Evolutionary conservation across 2,888 invertebrate species (phyloP).

Genomic region (Acleris emargana): DNA sequence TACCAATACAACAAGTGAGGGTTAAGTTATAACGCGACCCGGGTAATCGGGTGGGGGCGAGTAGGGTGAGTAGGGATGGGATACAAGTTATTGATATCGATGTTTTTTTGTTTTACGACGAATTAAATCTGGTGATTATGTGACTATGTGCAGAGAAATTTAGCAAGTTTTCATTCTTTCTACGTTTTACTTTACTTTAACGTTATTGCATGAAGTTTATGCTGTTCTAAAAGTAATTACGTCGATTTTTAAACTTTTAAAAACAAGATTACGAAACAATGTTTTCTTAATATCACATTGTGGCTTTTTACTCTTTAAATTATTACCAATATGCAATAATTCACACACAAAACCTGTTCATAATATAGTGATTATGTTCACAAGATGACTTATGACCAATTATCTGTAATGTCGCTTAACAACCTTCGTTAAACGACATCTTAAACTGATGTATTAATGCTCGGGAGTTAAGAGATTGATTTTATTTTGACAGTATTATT

Average conservation of each 20-base stretch:
- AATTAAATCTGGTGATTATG: no score
- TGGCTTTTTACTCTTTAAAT: neutral
- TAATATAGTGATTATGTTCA: constrained; percentile 26
- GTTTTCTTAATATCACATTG: no score
- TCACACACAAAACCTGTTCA: constrained; percentile 25
- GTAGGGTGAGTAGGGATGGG: constrained; percentile 57
- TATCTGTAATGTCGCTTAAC: constrained; percentile 23
- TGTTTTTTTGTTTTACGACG: no score
- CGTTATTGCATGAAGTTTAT: no score
- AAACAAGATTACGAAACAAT: no score
- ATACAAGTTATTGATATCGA: constrained; percentile 48
- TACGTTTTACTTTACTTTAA: no score
- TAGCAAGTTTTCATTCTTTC: no score
- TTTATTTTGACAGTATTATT: constrained; percentile 10
- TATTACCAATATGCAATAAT: constrained; percentile 1
- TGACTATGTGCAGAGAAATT: no score
- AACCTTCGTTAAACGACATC: constrained; percentile 16
- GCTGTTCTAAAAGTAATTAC: no score
- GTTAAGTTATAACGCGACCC: constrained; percentile 73
- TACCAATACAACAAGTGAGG: constrained; percentile 62
- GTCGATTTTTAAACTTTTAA: no score
- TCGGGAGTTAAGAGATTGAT: constrained; percentile 14
- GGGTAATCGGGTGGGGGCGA: constrained; percentile 67
- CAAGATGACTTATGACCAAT: constrained; percentile 33
- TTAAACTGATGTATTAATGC: constrained; percentile 11